These are phyloP conservation scores for Macrobrachium rosenbergii DNA, from an alignment of 1,140 invertebrate species.

Conservation along the genomic window DNA sequence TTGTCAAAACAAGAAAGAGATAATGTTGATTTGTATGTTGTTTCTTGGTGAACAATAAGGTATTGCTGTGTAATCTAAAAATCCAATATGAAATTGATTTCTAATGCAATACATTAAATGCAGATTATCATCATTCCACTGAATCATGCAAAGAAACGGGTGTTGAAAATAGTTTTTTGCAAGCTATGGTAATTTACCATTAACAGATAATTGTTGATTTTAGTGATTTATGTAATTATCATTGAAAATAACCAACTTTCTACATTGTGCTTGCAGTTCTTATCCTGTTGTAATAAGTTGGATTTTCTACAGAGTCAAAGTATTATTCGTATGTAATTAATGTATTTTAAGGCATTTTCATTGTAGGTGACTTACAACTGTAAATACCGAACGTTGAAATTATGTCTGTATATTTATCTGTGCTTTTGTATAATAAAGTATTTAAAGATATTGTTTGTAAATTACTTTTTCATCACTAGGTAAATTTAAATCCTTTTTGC, in stretches of 20 bases:
- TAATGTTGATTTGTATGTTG: no score
- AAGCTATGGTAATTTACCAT: no score
- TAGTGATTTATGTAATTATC: no score
- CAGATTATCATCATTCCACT: no score
- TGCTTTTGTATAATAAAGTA: constrained; percentile 58
- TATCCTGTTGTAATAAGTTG: background rate
- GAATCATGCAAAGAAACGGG: no score
- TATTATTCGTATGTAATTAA: background rate
- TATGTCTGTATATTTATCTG: constrained; percentile 56
- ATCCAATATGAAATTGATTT: no score
- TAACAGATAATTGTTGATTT: no score
- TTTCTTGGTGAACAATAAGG: no score
- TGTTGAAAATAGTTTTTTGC: no score
- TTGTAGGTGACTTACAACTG: constrained; percentile 22
- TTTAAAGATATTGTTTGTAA: constrained; percentile 22
- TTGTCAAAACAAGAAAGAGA: no score
- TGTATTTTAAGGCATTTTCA: constrained; percentile 4
- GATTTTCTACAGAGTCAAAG: constrained; percentile 14
- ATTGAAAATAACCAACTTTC: background rate
- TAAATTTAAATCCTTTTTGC: background rate
- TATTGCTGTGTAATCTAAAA: no score
- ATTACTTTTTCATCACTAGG: background rate
- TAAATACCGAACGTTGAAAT: constrained; percentile 40
- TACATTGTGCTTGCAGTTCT: background rate
- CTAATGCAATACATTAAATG: no score